Base-by-base conservation (phyloP, 2,797 vertebrate genomes). In the Malacoctenus gilli region DNA sequence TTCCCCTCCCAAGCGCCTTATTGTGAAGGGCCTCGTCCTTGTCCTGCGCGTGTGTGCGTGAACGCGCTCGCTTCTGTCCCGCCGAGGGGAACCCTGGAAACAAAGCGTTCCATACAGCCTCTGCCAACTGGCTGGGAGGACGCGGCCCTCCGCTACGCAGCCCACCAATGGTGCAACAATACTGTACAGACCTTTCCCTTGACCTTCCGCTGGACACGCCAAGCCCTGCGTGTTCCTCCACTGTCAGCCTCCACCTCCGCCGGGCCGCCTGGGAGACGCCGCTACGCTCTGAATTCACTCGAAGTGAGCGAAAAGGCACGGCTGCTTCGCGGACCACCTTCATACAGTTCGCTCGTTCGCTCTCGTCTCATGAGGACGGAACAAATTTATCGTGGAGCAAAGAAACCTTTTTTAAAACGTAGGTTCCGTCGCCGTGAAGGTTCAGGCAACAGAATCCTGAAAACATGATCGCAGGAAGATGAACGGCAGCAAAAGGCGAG, bases 121-220 rank as follows among this genome's bases (percentile, higher is more conserved):
- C 50, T 78, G 81, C 84, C 82, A 87, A 76, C 49, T 68, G 60
- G 64, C 63, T 31, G 35, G 52, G 76, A 77, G 73, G 59, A 64
- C 44, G 35, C 15, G 1, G 39, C 59, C 47, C 63, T 53, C 35
- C 2, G 34, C 72, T 58, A 60, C 46, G 13, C 60, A 53, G 80
- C 68, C 79, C 77, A 77, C 84, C 69, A 62, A 69, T 44, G 5
- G 56, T 59, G 82, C 75, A 86, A 84, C 77, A 84, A 80, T 65
- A 87, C 74, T 70, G 66, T 72, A 55, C 20, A 31, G 83, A 75
- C 86, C 83, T 87, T 87, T 88, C 85, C 74, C 85, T 89, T 62
- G 83, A 87, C 85, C 83, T 80, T 43, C 1, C 4, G 42, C 28
- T 66, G 59, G 54, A 79, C 23, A 72, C 38, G 57, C 64, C 40